Percentiles rank a stretch among this genome's conserved stretches.
phyloP scores from a whole-genome alignment of 2,797 vertebrate genomes.

The Moxostoma hubbsi region DNA sequence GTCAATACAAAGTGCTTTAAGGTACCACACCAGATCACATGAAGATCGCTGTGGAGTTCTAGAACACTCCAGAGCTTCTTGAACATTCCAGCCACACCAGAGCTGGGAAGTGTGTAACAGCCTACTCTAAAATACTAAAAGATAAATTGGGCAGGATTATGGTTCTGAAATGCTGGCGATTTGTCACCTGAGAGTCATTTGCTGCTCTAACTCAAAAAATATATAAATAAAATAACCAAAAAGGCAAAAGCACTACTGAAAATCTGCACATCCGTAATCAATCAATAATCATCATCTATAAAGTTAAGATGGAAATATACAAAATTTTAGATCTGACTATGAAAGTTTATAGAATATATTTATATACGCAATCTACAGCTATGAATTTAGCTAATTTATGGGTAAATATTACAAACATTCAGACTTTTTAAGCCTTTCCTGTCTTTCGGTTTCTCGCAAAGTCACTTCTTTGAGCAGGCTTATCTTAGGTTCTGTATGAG shows the following conservation, averaged over 20 bases:
- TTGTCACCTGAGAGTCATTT: conserved; percentile 78
- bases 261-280: conserved; percentile 23
- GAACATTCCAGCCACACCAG: conserved; percentile 66
- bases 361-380: conserved; percentile 43
- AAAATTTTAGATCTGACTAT: conserved; percentile 74
- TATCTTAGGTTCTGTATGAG: neutral
- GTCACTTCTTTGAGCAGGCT: neutral
- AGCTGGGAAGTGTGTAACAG: conserved; percentile 50
- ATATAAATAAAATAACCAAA: conserved; percentile 45
- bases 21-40: conserved; percentile 72
- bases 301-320: conserved; percentile 57
- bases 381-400: conserved; percentile 39
- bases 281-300: conserved; percentile 10
- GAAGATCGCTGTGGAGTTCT: conserved; percentile 41
- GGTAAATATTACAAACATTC: conserved; percentile 37
- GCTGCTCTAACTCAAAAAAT: conserved; percentile 60
- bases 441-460: neutral
- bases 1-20: conserved; percentile 94
- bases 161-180: conserved; percentile 79
- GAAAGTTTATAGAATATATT: conserved; percentile 61
- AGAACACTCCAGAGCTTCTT: conserved; percentile 53
- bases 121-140: conserved; percentile 57
- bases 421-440: conserved; percentile 18
- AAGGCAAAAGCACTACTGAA: conserved; percentile 62
- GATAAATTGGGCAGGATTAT: conserved; percentile 73